phyloP scores from a whole-genome alignment of 2,888 invertebrate species.

The Seira sanloemensis region DNA sequence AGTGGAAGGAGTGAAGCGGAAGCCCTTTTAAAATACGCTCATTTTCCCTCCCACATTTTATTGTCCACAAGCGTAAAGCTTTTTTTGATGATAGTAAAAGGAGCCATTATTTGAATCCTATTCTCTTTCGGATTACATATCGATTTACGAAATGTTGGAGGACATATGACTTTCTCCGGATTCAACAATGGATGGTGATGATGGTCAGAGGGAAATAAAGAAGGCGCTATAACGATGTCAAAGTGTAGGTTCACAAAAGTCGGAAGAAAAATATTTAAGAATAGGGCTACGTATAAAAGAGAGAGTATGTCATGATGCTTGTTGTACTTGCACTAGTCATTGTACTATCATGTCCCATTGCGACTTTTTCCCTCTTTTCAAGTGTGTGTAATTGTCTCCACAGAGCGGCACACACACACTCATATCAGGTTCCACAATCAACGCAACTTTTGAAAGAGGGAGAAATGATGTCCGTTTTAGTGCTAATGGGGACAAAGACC shows the following conservation, averaged over 20 bases:
- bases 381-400: background rate
- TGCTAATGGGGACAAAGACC: constrained; percentile 35
- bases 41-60: constrained; percentile 31
- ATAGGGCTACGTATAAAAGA: too few species aligned
- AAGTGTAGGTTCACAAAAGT: constrained; percentile 1
- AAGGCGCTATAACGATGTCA: too few species aligned
- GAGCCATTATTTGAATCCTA: too few species aligned
- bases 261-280: constrained; percentile 15
- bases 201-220: too few species aligned
- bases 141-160: constrained; percentile 31
- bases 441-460: constrained; percentile 18
- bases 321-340: too few species aligned
- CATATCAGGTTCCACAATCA: constrained; percentile 28
- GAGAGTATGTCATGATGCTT: too few species aligned
- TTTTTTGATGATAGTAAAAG: background rate
- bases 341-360: background rate
- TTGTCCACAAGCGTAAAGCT: background rate
- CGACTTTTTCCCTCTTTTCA: background rate
- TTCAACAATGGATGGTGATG: too few species aligned
- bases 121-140: constrained; percentile 26
- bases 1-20: constrained; percentile 15
- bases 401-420: background rate
- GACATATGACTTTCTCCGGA: constrained; percentile 30
- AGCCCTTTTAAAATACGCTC: constrained; percentile 30
- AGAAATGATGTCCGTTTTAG: background rate